Base-by-base conservation (phyloP, 2,888 invertebrate species). In the Spilarctia lutea region DNA sequence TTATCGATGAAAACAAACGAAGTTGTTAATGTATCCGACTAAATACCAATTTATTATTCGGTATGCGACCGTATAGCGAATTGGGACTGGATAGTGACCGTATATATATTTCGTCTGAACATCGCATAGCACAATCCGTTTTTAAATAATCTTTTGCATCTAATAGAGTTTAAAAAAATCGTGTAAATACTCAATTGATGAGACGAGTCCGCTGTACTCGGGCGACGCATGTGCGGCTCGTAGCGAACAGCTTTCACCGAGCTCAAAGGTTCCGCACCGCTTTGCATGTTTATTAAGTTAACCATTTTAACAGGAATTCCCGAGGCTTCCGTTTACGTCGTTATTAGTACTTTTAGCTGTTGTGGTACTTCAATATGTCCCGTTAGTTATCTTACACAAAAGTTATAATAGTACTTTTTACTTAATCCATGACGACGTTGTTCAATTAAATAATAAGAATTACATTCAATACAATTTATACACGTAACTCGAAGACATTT, bases 251-350 rank as follows among this genome's bases (percentile, higher is more conserved):
- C 94, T 94, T 94, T 94, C 95, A 92, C 95, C 92, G 88, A 84
- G 90, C 90, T 93, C 93, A 94, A 94, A 94, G 93, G 90, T 88
- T 91, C 85, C 88, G 90, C 90, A 88, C 91, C 91, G 91, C 88
- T 89, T 87, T 87, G 90, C 92, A 93, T 94, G 94, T 93, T 92
- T 94, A 94, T 94, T 92, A 92, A 94, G 89, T 93, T 93, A 94
- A 93, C 92, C 91, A 94, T 92, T 92, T 93, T 91, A 93, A 92
- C 92, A 92, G 90, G 91, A 92, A 94, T 92, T 91, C 89, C 89
- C 86, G 88, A 86, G 88, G 87, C 89, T 90, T 91, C 91, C 89
- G 91, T 91, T 91, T 89, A 91, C 88, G 88, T 88, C 87, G 89
- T 85, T 88, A 87, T 91, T 90, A 90, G 90, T 92, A 88, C 88